Evolutionary conservation across 2,113 vertebrate genomes (phyloP).

Genomic region (Nothocercus julius): DNA sequence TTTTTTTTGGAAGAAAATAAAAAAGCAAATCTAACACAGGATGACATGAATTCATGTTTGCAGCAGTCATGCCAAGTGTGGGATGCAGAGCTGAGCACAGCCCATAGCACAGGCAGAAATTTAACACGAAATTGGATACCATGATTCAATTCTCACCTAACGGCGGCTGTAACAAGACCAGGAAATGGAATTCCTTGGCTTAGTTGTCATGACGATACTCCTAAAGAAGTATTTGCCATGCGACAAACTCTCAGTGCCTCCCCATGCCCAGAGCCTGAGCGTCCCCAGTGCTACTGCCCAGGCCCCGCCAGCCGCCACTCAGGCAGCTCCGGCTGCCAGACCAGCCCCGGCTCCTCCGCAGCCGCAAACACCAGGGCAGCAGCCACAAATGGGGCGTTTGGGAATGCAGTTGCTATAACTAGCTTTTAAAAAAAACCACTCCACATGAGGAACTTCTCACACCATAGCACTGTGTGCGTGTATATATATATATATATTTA

Average conservation of each 20-base stretch:
- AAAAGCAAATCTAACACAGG: background rate
- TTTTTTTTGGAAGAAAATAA: background rate
- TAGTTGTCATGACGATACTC: conserved; percentile 64
- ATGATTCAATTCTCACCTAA: background rate
- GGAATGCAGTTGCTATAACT: background rate
- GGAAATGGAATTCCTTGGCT: conserved; percentile 31
- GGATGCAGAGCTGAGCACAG: background rate
- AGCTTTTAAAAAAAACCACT: background rate
- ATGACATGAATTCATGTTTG: accelerated
- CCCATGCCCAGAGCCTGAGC: accelerated
- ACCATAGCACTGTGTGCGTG: background rate
- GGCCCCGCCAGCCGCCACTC: background rate
- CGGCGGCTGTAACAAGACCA: background rate
- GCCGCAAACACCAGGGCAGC: background rate
- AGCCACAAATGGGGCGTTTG: background rate
- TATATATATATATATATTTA: too few species aligned
- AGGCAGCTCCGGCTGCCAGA: background rate
- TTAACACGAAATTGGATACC: background rate
- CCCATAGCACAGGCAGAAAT: background rate
- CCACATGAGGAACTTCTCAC: background rate
- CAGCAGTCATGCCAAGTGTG: background rate
- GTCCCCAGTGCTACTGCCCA: accelerated
- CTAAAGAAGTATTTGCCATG: background rate
- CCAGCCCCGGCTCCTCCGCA: background rate
- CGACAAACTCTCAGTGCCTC: background rate